Base-by-base conservation (phyloP, 2,888 invertebrate species). In the Myopa testacea region DNA sequence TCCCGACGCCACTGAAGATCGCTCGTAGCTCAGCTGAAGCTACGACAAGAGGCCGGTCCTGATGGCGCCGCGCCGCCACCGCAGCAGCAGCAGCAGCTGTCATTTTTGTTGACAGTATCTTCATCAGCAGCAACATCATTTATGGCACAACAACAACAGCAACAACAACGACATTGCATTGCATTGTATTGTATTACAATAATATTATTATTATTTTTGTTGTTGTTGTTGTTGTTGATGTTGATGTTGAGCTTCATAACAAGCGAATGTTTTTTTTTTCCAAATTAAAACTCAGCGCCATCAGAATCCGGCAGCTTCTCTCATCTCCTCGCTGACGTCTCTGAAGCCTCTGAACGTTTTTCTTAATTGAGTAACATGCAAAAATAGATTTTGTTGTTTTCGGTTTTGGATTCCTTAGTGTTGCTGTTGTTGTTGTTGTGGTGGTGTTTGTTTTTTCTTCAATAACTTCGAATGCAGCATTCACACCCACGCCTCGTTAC, bases 401-500 rank as follows among this genome's bases (percentile, higher is more conserved):
- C 4, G 16, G 12, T 26, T 45, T 45, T 45, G 45, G 7, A 45
- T 8, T 45, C 45, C 37, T 67, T 67, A 4, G 67, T 67, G 38
- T 37, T 16, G 37, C 37, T 67, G 38, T 69, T 69, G 45, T 45
- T 19, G 45, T 69, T 52, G 7, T 5, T 55, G n/a, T 58, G 37
- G 26, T 52, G 26, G 55, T 71, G 12, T 58, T 58, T 71, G 73
- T 62, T 75, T 72, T 55, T 68, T 12, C 60, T 37, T 14, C 70
- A 62, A 55, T 50, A n/a, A 62, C 71, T 76, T 45, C 52, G 45
- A 52, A 71, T 65, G 60, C 62, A 70, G 50, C 70, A 76, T 63
- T 76, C 76, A 70, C 76, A 63, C 76, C 76, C 76, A 76, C 76
- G 71, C 65, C 75, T 75, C 55, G 60, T 60, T 58, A 40, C 75